Conservation (phyloP, 2,113 vertebrate species). For the Pachycephala philippinensis region DNA sequence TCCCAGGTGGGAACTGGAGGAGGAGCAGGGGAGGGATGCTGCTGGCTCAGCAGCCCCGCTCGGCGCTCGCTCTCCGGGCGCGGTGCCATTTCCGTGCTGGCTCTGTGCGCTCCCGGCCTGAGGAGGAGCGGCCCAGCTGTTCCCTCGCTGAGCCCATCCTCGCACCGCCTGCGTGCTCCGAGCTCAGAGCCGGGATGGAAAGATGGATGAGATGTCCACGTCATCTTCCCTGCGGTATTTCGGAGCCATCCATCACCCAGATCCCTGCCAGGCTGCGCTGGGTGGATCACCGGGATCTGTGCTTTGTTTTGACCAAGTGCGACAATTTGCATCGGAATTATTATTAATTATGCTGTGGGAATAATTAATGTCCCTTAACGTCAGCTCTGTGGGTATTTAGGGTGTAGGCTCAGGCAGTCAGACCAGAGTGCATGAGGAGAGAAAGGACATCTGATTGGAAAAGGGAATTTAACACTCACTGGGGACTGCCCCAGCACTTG, state of each 20-base stretch:
- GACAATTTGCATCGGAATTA: not conserved
- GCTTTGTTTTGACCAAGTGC: not conserved
- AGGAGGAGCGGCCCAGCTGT: not conserved
- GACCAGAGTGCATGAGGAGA: not conserved
- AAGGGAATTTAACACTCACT: not conserved
- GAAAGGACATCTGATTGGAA: accelerated
- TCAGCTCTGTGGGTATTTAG: not conserved
- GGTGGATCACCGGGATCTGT: accelerated
- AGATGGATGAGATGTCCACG: not conserved
- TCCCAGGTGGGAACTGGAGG: not conserved
- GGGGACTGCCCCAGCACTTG: not conserved
- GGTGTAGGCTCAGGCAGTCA: not conserved
- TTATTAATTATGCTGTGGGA: not conserved
- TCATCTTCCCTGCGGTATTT: not conserved
- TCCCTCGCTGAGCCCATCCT: not conserved
- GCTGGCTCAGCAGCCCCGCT: not conserved
- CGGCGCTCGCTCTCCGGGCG: not conserved
- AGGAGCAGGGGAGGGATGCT: not conserved
- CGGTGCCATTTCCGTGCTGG: not conserved
- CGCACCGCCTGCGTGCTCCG: not conserved
- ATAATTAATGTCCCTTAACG: not conserved
- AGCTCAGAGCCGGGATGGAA: not conserved
- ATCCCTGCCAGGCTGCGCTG: not conserved
- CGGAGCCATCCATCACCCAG: not conserved
- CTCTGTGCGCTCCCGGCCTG: not conserved